Percentiles rank a stretch among this genome's conserved stretches.
Conservation (phyloP, 2,888 invertebrate genomes). For the Apamea crenata region DNA sequence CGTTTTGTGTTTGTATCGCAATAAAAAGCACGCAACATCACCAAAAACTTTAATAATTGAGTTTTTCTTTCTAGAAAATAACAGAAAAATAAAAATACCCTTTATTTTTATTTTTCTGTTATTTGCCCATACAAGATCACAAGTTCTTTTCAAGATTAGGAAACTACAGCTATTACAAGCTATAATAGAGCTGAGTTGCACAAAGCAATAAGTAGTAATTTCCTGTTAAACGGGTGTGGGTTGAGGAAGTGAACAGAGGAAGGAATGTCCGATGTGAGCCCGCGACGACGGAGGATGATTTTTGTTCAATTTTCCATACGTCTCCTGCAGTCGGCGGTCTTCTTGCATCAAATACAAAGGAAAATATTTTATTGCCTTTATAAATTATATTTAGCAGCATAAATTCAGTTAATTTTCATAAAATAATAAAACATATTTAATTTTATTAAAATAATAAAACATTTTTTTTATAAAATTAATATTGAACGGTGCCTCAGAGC, state of each 20-base stretch:
- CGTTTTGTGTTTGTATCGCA: background rate
- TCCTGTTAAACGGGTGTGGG: slow-evolving; percentile 31
- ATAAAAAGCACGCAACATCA: background rate
- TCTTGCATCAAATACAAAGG: background rate
- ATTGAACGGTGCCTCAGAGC: too few relatives aligned
- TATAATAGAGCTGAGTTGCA: background rate
- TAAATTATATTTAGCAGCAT: background rate
- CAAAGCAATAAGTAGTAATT: slow-evolving; percentile 27
- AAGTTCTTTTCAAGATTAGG: background rate
- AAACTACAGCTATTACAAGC: too few relatives aligned
- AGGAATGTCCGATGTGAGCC: slow-evolving; percentile 20
- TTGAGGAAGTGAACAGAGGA: slow-evolving; percentile 11
- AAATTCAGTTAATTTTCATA: too few relatives aligned
- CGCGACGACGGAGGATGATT: slow-evolving; percentile 18
- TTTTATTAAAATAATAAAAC: too few relatives aligned
- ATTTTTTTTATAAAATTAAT: too few relatives aligned
- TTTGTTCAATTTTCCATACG: slow-evolving; percentile 31
- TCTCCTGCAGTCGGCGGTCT: background rate
- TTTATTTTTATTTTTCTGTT: too few relatives aligned
- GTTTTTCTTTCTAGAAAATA: too few relatives aligned
- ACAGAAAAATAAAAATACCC: too few relatives aligned
- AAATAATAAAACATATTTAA: too few relatives aligned
- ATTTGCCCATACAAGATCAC: background rate
- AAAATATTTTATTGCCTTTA: background rate
- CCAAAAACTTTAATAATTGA: too few relatives aligned